A percentile compares a stretch with the other conserved stretches of the same genome.
Evolutionary conservation across 2,888 invertebrate genomes (phyloP).

Genomic region (Ectemnius lituratus): DNA sequence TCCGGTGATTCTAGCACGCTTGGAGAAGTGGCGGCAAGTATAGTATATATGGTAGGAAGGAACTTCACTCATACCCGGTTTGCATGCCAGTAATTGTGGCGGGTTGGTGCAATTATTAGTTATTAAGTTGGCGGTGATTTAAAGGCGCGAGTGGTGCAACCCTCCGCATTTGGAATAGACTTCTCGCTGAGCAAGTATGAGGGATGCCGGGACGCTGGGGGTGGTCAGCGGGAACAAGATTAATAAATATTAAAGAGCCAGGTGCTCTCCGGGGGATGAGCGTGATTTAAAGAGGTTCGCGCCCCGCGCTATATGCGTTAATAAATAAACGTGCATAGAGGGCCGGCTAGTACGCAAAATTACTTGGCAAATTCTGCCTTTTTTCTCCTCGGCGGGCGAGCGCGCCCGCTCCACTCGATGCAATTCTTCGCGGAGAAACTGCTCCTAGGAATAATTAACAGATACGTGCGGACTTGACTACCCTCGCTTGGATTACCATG

Average conservation of each 20-base stretch:
- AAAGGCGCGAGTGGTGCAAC: neutral
- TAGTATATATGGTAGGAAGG: neutral
- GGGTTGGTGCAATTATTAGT: neutral
- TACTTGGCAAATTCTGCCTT: slow-evolving; percentile 52
- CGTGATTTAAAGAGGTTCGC: slow-evolving; percentile 58
- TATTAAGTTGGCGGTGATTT: neutral
- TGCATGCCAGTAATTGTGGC: slow-evolving; percentile 2
- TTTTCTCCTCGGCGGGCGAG: slow-evolving; percentile 35
- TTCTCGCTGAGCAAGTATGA: neutral
- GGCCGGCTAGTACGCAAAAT: slow-evolving; percentile 42
- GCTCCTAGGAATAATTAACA: neutral
- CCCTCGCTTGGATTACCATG: too few species aligned
- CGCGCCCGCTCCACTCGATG: neutral
- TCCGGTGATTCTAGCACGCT: too few species aligned
- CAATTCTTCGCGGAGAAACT: neutral
- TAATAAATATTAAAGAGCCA: slow-evolving; percentile 60
- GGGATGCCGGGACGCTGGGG: slow-evolving; percentile 15
- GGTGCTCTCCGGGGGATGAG: slow-evolving; percentile 47
- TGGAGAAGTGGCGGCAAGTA: too few species aligned
- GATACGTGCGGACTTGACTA: neutral
- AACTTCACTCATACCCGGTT: neutral
- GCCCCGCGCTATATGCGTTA: slow-evolving; percentile 46
- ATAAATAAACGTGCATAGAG: slow-evolving; percentile 52
- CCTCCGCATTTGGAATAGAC: neutral
- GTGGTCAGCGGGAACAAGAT: slow-evolving; percentile 53